Evolutionary conservation across 2,113 vertebrate species (phyloP).

Genomic region (Lynx canadensis): DNA sequence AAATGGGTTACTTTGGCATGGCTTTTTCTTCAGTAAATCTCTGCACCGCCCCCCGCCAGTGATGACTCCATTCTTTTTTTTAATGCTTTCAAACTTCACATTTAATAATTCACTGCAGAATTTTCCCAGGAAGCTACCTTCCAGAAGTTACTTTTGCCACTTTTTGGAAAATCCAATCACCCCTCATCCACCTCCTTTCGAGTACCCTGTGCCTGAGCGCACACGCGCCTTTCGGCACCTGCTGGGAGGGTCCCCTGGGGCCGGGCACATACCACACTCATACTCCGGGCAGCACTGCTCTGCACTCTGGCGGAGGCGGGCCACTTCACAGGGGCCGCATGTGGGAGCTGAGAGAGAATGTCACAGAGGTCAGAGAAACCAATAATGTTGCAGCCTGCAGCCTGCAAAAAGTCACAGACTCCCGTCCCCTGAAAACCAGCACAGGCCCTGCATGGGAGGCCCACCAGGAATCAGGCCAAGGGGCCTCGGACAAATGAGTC

Average conservation of each 20-base stretch:
- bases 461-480: accelerated
- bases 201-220: background rate
- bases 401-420: background rate
- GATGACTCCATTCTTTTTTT: background rate
- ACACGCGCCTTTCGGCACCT: accelerated
- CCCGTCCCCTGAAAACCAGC: background rate
- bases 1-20: background rate
- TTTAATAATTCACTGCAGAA: background rate
- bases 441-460: accelerated
- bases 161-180: background rate
- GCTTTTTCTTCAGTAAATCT: background rate
- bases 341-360: conserved; percentile 83
- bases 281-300: conserved; percentile 92
- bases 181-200: background rate
- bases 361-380: background rate
- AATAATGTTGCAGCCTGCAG: accelerated
- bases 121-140: background rate
- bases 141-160: background rate
- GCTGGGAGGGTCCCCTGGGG: accelerated
- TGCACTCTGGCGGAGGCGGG: conserved; percentile 85
- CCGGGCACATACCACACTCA: conserved; percentile 91
- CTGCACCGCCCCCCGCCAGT: background rate
- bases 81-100: background rate
- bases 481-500: background rate
- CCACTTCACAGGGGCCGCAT: conserved; percentile 92